Percentiles rank a stretch among this genome's conserved stretches.
Evolutionary conservation across 2,888 invertebrate genomes (phyloP).

Genomic region (Empis livida): DNA sequence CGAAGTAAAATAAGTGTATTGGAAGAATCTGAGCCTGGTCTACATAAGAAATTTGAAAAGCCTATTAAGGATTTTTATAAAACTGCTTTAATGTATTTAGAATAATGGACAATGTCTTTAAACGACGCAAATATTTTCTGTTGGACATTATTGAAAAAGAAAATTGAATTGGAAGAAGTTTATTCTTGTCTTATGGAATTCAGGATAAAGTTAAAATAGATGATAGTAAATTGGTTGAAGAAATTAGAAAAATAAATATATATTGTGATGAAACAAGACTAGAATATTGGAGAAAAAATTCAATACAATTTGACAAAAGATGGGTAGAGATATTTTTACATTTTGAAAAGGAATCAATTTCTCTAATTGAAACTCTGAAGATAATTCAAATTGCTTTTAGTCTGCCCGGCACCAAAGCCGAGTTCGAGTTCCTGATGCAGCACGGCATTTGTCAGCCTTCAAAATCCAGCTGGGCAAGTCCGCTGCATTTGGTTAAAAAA

Average conservation of each 20-base stretch:
- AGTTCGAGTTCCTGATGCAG: no score
- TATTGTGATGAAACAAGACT: conserved; percentile 6
- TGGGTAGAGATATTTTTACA: conserved; percentile 8
- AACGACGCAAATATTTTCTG: conserved; percentile 7
- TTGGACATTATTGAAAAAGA: neutral
- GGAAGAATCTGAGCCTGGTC: conserved; percentile 6
- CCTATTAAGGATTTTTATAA: conserved; percentile 7
- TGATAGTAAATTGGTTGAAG: conserved; percentile 7
- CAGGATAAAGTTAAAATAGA: conserved; percentile 7
- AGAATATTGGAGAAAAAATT: conserved; percentile 4
- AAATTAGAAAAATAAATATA: conserved; percentile 10
- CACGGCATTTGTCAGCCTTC: no score
- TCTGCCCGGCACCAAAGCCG: conserved; percentile 5
- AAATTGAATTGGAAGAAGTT: conserved; percentile 1
- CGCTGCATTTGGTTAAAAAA: no score
- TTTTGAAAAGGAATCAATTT: conserved; percentile 9
- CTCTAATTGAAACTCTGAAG: conserved; percentile 4
- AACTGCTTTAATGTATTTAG: conserved; percentile 8
- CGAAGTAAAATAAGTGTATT: conserved; percentile 8
- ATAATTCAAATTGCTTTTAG: neutral
- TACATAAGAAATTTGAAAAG: neutral
- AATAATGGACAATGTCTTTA: conserved; percentile 8
- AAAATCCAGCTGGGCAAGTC: no score
- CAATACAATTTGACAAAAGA: conserved; percentile 8
- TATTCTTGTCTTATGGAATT: conserved; percentile 9